Evolutionary conservation across 2,888 invertebrate species (phyloP).

Genomic region (Dermolepida albohirtum): DNA sequence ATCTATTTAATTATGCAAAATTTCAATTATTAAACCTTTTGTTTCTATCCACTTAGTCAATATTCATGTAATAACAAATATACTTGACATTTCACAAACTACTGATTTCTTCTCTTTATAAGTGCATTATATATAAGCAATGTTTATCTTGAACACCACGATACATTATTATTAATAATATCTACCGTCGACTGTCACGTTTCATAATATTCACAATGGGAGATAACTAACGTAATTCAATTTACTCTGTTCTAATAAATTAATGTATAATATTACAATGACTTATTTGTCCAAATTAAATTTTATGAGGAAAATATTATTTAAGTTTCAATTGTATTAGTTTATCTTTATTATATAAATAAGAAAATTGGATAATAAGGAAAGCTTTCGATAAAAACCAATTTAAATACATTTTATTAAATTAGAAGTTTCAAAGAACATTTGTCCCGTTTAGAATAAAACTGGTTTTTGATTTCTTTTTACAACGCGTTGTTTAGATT

Average conservation of each 20-base stretch:
- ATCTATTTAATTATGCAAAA: slow-evolving; percentile 18
- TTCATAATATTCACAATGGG: slow-evolving; percentile 19
- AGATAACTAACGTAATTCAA: slow-evolving; percentile 15
- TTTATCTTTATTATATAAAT: too few relatives aligned
- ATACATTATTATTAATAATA: slow-evolving; percentile 4
- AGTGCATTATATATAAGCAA: background rate
- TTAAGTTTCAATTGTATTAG: too few relatives aligned
- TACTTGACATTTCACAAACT: background rate
- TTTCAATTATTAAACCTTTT: slow-evolving; percentile 21
- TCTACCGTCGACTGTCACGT: background rate
- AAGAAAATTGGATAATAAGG: too few relatives aligned
- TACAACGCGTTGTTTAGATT: too few relatives aligned
- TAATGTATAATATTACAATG: too few relatives aligned
- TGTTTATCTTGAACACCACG: background rate
- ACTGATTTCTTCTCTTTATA: background rate
- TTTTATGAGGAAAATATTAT: too few relatives aligned
- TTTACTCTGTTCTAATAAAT: slow-evolving; percentile 1
- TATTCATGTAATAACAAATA: slow-evolving; percentile 1
- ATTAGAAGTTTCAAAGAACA: too few relatives aligned
- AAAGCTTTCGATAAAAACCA: too few relatives aligned
- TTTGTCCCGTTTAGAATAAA: too few relatives aligned
- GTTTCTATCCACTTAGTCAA: slow-evolving; percentile 2
- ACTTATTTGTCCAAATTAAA: too few relatives aligned
- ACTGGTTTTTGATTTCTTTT: too few relatives aligned
- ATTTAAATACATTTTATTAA: too few relatives aligned